Evolutionary conservation across 2,888 invertebrate species (phyloP).

Genomic region (Lutraria lutraria): DNA sequence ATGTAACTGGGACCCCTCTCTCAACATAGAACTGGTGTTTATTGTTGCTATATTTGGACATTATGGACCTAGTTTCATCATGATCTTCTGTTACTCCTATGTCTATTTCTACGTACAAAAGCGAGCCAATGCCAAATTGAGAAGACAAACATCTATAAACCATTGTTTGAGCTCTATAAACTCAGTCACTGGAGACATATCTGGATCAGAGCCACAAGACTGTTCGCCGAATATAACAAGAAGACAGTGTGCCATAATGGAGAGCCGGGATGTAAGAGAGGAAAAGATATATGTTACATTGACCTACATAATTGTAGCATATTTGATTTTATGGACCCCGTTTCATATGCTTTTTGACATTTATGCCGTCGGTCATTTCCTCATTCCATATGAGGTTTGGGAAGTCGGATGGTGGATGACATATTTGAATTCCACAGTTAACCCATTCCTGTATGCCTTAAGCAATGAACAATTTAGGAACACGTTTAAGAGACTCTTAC

Average conservation of each 20-base stretch:
- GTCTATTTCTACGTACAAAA: constrained; percentile 77
- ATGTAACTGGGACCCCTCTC: constrained; percentile 83
- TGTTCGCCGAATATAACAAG: no score
- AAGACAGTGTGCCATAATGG: not conserved
- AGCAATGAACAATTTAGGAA: constrained; percentile 76
- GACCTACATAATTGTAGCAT: constrained; percentile 78
- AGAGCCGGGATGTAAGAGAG: constrained; percentile 28
- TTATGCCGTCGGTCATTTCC: constrained; percentile 67
- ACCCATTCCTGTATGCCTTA: constrained; percentile 81
- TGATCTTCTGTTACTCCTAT: constrained; percentile 80
- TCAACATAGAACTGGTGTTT: constrained; percentile 81
- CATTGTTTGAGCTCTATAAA: not conserved
- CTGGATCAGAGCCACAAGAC: not conserved
- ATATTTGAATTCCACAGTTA: constrained; percentile 80
- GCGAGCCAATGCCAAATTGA: constrained; percentile 25
- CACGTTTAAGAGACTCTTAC: constrained; percentile 61
- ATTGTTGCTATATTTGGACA: constrained; percentile 83
- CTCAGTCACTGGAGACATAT: not conserved
- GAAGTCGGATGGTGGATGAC: constrained; percentile 79
- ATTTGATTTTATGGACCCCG: constrained; percentile 79
- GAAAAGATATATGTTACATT: constrained; percentile 75
- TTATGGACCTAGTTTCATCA: constrained; percentile 80
- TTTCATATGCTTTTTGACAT: constrained; percentile 81
- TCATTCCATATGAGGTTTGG: constrained; percentile 70
- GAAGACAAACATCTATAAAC: not conserved